Evolutionary conservation across 2,888 invertebrate genomes (phyloP).

Genomic region (Peribatodes rhomboidaria): DNA sequence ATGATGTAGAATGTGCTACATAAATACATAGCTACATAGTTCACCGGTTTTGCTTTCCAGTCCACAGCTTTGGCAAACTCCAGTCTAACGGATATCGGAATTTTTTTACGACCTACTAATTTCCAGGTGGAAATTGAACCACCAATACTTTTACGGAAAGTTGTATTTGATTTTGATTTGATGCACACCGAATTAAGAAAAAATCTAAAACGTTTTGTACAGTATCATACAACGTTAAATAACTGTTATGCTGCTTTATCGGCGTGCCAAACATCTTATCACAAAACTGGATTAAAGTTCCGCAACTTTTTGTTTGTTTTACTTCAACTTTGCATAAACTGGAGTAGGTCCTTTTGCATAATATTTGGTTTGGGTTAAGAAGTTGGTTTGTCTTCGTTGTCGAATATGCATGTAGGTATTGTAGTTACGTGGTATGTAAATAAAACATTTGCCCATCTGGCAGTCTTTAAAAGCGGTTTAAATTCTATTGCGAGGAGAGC

Average conservation of each 20-base stretch:
- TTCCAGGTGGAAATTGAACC: slow-evolving; percentile 61
- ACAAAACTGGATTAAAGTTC: not conserved
- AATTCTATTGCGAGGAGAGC: slow-evolving; percentile 20
- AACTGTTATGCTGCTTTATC: not conserved
- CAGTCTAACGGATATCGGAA: slow-evolving; percentile 58
- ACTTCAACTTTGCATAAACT: slow-evolving; percentile 15
- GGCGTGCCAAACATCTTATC: not conserved
- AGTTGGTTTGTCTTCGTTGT: not conserved
- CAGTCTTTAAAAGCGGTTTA: slow-evolving; percentile 9
- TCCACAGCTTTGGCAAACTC: slow-evolving; percentile 40
- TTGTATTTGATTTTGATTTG: not conserved
- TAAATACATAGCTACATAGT: slow-evolving; percentile 4
- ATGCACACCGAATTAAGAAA: not conserved
- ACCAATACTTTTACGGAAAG: slow-evolving; percentile 33
- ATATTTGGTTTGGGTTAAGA: slow-evolving; percentile 11
- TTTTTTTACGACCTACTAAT: slow-evolving; percentile 57
- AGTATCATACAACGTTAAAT: slow-evolving; percentile 2
- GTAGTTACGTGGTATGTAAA: too few relatives aligned
- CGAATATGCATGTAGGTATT: slow-evolving; percentile 1
- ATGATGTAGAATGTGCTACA: slow-evolving; percentile 1
- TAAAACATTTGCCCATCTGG: slow-evolving; percentile 14
- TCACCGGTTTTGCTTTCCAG: slow-evolving; percentile 24
- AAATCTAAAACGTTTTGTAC: not conserved
- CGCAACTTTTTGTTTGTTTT: slow-evolving; percentile 10
- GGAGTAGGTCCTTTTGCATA: slow-evolving; percentile 9